Percentiles rank a stretch among this genome's conserved stretches.
Conservation (phyloP, 2,113 vertebrate species). For the Sisor rabdophorus region DNA sequence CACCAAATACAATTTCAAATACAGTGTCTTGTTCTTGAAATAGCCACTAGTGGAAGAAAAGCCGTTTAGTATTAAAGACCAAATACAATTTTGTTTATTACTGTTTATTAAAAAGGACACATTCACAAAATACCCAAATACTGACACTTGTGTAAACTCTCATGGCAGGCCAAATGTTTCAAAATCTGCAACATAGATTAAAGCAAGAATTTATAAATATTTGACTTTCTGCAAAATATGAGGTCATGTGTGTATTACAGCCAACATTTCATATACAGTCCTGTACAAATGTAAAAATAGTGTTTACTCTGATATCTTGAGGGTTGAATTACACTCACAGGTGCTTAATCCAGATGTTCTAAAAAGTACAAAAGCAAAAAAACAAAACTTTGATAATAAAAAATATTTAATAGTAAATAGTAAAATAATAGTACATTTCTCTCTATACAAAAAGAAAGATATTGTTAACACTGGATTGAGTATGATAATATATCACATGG, state of each 20-base stretch:
- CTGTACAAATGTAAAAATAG: conserved; percentile 48
- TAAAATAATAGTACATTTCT: conserved; percentile 8
- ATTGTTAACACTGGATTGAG: background rate
- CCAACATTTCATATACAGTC: conserved; percentile 18
- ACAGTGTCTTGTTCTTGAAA: background rate
- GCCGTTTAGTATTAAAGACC: background rate
- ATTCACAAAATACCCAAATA: conserved; percentile 54
- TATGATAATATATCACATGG: conserved; percentile 31
- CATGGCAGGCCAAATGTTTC: conserved; percentile 31
- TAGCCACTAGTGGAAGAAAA: background rate
- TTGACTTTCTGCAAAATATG: conserved; percentile 7
- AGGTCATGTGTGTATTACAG: background rate
- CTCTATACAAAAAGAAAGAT: conserved; percentile 25
- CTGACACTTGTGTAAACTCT: conserved; percentile 47
- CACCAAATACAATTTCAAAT: too few species aligned
- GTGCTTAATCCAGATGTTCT: conserved; percentile 11
- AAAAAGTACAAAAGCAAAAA: background rate
- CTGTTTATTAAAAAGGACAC: conserved; percentile 63
- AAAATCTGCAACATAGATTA: conserved; percentile 14
- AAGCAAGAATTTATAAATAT: conserved; percentile 16
- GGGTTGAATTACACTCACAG: background rate
- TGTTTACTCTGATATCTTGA: conserved; percentile 33
- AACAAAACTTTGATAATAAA: conserved; percentile 5
- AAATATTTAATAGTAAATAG: background rate
- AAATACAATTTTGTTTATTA: background rate